These are phyloP conservation scores for Napeogenes sylphis DNA, from an alignment of 2,888 invertebrate genomes.

Conservation along the genomic window DNA sequence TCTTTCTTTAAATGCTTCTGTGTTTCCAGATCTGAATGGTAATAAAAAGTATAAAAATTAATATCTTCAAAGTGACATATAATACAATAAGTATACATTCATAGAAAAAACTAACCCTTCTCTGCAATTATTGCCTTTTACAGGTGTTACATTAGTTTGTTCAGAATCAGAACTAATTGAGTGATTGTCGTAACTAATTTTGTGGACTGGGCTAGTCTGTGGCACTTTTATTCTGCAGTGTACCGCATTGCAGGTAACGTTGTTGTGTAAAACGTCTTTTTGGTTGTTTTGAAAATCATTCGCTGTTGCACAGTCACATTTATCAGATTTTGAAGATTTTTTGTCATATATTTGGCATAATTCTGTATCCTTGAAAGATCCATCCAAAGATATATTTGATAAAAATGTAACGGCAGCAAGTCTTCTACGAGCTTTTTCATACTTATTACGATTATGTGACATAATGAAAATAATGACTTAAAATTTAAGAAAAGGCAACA, in stretches of 20 bases:
- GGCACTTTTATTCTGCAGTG: conserved; percentile 54
- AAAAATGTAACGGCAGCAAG: conserved; percentile 96
- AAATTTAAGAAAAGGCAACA: not conserved
- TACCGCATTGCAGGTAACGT: conserved; percentile 29
- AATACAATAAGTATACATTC: not conserved
- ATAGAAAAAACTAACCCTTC: conserved; percentile 73
- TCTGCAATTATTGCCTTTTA: conserved; percentile 76
- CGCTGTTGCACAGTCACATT: conserved; percentile 44
- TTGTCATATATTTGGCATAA: conserved; percentile 46
- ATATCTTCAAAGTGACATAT: not conserved
- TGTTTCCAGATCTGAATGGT: conserved; percentile 54
- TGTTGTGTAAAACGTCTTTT: conserved; percentile 47
- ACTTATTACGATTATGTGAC: conserved; percentile 64
- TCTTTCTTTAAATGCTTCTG: conserved; percentile 63
- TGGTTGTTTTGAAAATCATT: conserved; percentile 44
- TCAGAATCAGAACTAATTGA: conserved; percentile 87
- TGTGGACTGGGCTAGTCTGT: conserved; percentile 59
- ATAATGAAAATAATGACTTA: conserved; percentile 34
- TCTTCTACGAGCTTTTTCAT: conserved; percentile 87
- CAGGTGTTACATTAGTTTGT: conserved; percentile 81
- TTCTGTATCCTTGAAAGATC: conserved; percentile 86
- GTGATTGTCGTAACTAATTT: conserved; percentile 66
- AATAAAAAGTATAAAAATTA: conserved; percentile 8
- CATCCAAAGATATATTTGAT: conserved; percentile 96
- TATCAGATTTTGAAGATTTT: conserved; percentile 47